These are phyloP conservation scores for Artemia sp. DNA, from an alignment of 2,888 invertebrate genomes.

Conservation along the genomic window DNA sequence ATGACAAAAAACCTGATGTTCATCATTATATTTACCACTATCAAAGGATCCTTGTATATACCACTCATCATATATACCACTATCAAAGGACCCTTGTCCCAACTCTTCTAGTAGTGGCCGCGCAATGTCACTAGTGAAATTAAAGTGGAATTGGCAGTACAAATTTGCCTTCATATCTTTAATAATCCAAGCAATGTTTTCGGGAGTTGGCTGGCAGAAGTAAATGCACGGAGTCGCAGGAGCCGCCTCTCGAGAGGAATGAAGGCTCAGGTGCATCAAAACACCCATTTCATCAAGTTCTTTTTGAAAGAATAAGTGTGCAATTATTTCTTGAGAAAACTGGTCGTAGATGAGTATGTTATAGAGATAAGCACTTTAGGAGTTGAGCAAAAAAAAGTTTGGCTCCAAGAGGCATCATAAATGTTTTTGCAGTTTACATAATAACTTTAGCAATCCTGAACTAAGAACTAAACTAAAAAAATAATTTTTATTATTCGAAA, in stretches of 20 bases:
- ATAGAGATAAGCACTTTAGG: too few species aligned
- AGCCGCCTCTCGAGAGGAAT: constrained; percentile 54
- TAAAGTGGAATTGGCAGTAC: constrained; percentile 87
- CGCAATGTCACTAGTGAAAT: constrained; percentile 88
- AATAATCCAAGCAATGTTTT: constrained; percentile 81
- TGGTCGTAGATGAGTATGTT: constrained; percentile 77
- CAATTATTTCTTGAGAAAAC: constrained; percentile 93
- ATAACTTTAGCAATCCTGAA: too few species aligned
- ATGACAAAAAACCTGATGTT: constrained; percentile 70
- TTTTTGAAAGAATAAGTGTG: constrained; percentile 84
- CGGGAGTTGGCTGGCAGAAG: constrained; percentile 87
- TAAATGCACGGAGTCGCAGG: constrained; percentile 98
- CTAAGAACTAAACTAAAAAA: too few species aligned
- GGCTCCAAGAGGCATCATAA: too few species aligned
- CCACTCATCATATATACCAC: background rate
- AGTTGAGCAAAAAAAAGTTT: too few species aligned
- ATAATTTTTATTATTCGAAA: too few species aligned
- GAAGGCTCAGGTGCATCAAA: constrained; percentile 66
- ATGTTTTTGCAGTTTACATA: too few species aligned
- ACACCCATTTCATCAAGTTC: constrained; percentile 89
- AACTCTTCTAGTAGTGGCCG: constrained; percentile 85
- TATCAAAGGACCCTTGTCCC: constrained; percentile 62
- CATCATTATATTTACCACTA: background rate
- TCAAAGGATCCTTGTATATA: too few species aligned
- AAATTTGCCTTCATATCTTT: constrained; percentile 65